These are phyloP conservation scores for Gambusia holbrooki DNA, from an alignment of 2,113 vertebrate species.

Conservation along the genomic window DNA sequence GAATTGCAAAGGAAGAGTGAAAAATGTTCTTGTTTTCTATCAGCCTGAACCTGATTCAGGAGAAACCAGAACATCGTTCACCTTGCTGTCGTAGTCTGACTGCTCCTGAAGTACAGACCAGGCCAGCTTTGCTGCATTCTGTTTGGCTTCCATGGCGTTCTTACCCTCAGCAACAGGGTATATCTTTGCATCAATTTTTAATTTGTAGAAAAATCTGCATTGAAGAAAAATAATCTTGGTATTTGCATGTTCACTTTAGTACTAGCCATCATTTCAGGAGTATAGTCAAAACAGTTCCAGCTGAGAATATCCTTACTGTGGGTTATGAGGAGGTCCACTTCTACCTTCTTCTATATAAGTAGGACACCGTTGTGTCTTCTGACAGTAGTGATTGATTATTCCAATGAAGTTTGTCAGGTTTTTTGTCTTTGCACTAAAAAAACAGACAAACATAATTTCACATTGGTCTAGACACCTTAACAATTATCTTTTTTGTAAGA, in stretches of 20 bases:
- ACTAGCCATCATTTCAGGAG: not conserved
- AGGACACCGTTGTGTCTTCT: slow-evolving; percentile 28
- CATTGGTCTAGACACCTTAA: not conserved
- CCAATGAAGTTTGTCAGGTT: too few relatives aligned
- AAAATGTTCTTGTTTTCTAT: not conserved
- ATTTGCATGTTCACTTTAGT: not conserved
- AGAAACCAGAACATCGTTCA: slow-evolving; percentile 24
- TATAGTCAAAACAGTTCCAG: not conserved
- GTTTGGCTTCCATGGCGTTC: too few relatives aligned
- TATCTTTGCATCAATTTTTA: slow-evolving; percentile 37
- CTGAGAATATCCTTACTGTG: slow-evolving; percentile 45
- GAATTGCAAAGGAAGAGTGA: slow-evolving; percentile 17
- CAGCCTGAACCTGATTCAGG: not conserved
- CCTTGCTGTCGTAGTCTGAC: slow-evolving; percentile 61
- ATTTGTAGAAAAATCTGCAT: slow-evolving; percentile 68
- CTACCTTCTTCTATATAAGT: not conserved
- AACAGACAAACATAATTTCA: not conserved
- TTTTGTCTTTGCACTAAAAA: too few relatives aligned
- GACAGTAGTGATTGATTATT: slow-evolving; percentile 40
- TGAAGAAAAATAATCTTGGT: not conserved
- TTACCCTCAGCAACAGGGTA: slow-evolving; percentile 63
- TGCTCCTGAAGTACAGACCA: too few relatives aligned
- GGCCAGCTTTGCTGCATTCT: too few relatives aligned
- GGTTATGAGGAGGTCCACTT: slow-evolving; percentile 44
- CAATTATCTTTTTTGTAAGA: too few relatives aligned